Base-by-base conservation (phyloP, 2,888 invertebrate species). In the Drosophila austrosaltans region DNA sequence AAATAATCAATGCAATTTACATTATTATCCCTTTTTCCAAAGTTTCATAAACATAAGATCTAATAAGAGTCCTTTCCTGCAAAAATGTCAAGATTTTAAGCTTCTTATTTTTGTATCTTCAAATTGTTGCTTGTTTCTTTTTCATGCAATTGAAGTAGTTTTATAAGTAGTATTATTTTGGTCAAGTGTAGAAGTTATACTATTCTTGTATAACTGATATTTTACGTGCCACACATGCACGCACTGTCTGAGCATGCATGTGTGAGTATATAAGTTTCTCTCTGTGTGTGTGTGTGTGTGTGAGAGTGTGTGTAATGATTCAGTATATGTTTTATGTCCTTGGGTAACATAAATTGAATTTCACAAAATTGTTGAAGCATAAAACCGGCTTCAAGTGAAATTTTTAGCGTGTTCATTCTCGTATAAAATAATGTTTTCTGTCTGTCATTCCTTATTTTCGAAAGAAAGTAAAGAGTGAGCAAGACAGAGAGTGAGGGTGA, bases 321-420 rank as follows among this genome's bases (percentile, higher is more conserved):
- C 85, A 78, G 82, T 87, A 75, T 87, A 81, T 88, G 81, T 86
- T 86, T 86, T 86, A 79, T 82, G 88, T 87, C 88, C 89, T 83
- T 80, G 86, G 89, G 81, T 81, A 81, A 82, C 82, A 87, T 90
- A 91, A 91, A 90, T 90, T 90, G 90, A 90, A 91, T 91, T 91
- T 91, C 90, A 90, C 79, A 90, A 90, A 90, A 89, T 90, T 90
- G 90, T 85, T 91, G 89, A 83, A 89, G 91, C 90, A 91, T 90
- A 87, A 91, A 90, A 91, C 91, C 90, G 82, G 91, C 90, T 90
- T 83, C 76, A 88, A 83, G 86, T 87, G 85, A 91, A 72, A 88
- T 82, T 85, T 48, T 86, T 81, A 88, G 88, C 85, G 87, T 81
- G 89, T 65, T 86, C 85, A 86, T 86, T 87, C 82, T 88, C 77